Evolutionary conservation across 35 echinoderm and acorn worm species (phyloP).

Genomic region (Heliocidaris tuberculata): DNA sequence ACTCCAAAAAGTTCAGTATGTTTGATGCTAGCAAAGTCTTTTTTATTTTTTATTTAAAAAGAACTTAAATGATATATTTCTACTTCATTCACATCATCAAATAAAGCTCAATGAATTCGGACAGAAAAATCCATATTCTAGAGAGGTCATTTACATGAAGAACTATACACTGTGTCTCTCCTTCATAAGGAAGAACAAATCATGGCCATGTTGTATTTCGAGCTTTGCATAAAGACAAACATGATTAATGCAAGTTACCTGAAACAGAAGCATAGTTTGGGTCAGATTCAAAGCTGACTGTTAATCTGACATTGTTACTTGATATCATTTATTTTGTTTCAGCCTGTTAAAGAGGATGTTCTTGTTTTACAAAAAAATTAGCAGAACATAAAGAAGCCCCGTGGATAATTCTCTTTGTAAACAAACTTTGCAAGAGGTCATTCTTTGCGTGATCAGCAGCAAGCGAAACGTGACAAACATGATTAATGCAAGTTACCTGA

Average conservation of each 20-base stretch:
- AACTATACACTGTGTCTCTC: background rate
- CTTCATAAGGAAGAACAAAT: background rate
- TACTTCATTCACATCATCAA: background rate
- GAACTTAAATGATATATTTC: background rate
- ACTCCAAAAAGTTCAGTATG: too few species aligned
- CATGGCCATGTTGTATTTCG: too few species aligned
- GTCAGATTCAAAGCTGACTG: conserved; percentile 26
- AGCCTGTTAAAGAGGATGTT: too few species aligned
- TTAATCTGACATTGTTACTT: background rate
- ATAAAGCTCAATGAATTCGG: background rate
- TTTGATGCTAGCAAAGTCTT: too few species aligned
- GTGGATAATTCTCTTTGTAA: too few species aligned
- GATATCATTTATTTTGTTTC: too few species aligned
- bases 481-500: conserved; percentile 16
- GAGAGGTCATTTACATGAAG: background rate
- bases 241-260: background rate
- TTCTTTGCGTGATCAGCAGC: too few species aligned
- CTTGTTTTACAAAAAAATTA: too few species aligned
- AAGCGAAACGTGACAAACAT: too few species aligned
- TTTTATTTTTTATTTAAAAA: background rate
- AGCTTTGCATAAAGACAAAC: too few species aligned
- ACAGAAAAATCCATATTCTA: background rate
- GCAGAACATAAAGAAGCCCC: too few species aligned
- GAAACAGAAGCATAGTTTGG: conserved; percentile 34
- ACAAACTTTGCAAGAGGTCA: too few species aligned